These are phyloP conservation scores for Pogonocherus hispidulus DNA, from an alignment of 2,888 invertebrate species.

Conservation along the genomic window DNA sequence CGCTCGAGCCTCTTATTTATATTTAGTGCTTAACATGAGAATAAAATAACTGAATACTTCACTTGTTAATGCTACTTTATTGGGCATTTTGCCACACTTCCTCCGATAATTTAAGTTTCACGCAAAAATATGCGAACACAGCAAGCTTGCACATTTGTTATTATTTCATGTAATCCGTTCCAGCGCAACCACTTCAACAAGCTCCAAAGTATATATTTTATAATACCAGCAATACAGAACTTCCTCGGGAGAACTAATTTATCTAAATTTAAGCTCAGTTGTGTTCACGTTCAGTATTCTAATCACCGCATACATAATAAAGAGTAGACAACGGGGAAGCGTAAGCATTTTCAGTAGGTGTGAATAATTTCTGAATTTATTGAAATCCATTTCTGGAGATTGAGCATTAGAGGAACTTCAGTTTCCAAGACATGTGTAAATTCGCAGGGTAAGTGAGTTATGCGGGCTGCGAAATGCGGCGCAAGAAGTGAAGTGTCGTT, in stretches of 20 bases:
- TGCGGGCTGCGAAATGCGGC: slow-evolving; percentile 20
- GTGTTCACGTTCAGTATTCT: slow-evolving; percentile 19
- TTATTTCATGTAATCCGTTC: slow-evolving; percentile 2
- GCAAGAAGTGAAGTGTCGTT: slow-evolving; percentile 39
- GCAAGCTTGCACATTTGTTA: not conserved
- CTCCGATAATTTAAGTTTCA: no score
- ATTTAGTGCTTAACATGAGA: no score
- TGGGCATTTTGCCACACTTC: no score
- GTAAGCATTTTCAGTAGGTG: slow-evolving; percentile 28
- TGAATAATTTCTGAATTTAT: slow-evolving; percentile 44
- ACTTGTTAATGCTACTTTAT: no score
- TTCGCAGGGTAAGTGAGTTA: slow-evolving; percentile 32
- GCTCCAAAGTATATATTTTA: slow-evolving; percentile 25
- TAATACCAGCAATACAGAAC: slow-evolving; percentile 14
- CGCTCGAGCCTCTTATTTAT: no score
- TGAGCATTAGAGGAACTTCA: slow-evolving; percentile 25
- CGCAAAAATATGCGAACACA: not conserved
- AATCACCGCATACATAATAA: slow-evolving; percentile 26
- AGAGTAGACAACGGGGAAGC: slow-evolving; percentile 23
- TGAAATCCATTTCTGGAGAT: slow-evolving; percentile 44
- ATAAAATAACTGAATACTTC: no score
- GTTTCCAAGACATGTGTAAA: slow-evolving; percentile 23
- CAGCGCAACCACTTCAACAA: slow-evolving; percentile 7
- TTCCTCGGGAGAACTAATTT: slow-evolving; percentile 7
- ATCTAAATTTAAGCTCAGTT: slow-evolving; percentile 22